Evolutionary conservation across 2,888 invertebrate species (phyloP).

Genomic region (Pheosia tremula): DNA sequence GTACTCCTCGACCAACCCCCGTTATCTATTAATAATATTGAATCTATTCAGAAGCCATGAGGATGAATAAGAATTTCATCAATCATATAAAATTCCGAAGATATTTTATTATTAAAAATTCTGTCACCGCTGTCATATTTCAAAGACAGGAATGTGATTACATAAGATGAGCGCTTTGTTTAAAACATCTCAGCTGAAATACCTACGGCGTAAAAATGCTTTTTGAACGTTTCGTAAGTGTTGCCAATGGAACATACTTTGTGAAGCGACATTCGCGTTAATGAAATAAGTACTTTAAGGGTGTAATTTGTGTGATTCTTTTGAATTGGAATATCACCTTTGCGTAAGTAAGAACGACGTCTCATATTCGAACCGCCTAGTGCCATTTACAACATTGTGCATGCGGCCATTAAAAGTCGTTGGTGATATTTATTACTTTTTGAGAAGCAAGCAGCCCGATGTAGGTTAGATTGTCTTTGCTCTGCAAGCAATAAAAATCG

Average conservation of each 20-base stretch:
- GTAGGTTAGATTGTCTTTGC: constrained; percentile 26
- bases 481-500: constrained; percentile 23
- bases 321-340: constrained; percentile 34
- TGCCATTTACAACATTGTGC: constrained; percentile 23
- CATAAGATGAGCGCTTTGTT: constrained; percentile 25
- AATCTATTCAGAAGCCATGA: background rate
- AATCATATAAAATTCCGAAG: constrained; percentile 20
- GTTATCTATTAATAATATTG: background rate
- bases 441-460: constrained; percentile 26
- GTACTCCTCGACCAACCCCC: background rate
- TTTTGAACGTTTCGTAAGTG: constrained; percentile 25
- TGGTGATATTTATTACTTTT: constrained; percentile 39
- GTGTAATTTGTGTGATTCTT: constrained; percentile 34
- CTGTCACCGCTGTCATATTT: constrained; percentile 25
- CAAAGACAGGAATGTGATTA: constrained; percentile 37
- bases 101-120: constrained; percentile 26
- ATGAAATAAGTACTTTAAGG: constrained; percentile 37
- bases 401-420: constrained; percentile 24
- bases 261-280: constrained; percentile 27
- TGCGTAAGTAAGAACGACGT: constrained; percentile 20
- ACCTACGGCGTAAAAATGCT: constrained; percentile 37
- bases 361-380: constrained; percentile 20
- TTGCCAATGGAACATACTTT: constrained; percentile 26
- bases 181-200: constrained; percentile 29
- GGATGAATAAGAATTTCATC: constrained; percentile 1